A percentile compares a stretch with the other conserved stretches of the same genome.
These are phyloP conservation scores for Fragum fragum DNA, from an alignment of 2,888 invertebrate species.

Conservation along the genomic window DNA sequence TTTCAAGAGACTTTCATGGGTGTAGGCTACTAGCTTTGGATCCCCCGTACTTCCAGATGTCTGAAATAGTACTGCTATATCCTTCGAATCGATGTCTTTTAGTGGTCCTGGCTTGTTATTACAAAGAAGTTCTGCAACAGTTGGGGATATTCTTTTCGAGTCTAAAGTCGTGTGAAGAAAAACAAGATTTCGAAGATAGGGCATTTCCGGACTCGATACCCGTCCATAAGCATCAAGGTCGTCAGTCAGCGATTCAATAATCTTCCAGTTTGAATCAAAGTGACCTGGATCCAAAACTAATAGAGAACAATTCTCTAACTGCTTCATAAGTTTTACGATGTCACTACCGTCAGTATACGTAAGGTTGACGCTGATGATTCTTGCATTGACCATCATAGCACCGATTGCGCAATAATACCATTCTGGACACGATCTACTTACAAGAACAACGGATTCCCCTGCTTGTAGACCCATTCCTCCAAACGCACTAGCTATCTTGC, in stretches of 20 bases:
- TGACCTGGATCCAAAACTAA: slow-evolving; percentile 41
- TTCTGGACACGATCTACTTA: slow-evolving; percentile 49
- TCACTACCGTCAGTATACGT: slow-evolving; percentile 59
- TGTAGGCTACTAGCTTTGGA: slow-evolving; percentile 32
- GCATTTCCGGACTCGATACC: slow-evolving; percentile 28
- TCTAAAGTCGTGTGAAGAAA: background rate
- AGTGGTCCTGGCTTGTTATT: background rate
- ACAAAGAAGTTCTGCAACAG: background rate
- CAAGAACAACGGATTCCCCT: slow-evolving; percentile 38
- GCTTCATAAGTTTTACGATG: slow-evolving; percentile 41
- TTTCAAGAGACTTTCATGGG: background rate
- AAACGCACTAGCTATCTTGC: slow-evolving; percentile 28
- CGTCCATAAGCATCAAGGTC: background rate
- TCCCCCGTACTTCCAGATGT: slow-evolving; percentile 48
- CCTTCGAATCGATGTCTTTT: slow-evolving; percentile 4
- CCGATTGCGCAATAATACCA: slow-evolving; percentile 50
- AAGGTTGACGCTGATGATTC: slow-evolving; percentile 34
- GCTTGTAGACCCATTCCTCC: slow-evolving; percentile 35
- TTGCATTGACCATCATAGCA: slow-evolving; percentile 37
- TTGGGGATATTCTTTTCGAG: background rate
- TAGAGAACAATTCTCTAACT: slow-evolving; percentile 32
- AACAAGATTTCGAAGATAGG: slow-evolving; percentile 37
- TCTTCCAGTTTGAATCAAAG: slow-evolving; percentile 35
- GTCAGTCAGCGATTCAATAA: slow-evolving; percentile 31
- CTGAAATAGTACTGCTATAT: slow-evolving; percentile 31